phyloP scores from a whole-genome alignment of 2,113 vertebrate genomes.

The Montifringilla adamsi region DNA sequence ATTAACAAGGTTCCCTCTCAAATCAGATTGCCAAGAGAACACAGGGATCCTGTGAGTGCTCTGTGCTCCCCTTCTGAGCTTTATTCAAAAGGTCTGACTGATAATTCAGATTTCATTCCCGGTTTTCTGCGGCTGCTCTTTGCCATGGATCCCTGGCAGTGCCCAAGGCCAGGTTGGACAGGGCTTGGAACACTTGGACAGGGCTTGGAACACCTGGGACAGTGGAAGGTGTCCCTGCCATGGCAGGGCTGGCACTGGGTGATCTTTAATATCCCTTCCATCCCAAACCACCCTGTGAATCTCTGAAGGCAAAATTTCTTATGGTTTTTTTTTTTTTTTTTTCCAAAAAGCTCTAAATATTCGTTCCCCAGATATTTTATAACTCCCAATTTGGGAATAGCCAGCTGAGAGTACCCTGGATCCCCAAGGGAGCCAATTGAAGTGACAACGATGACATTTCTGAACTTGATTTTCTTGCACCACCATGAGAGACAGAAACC shows the following conservation, averaged over 20 bases:
- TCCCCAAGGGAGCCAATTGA: neutral
- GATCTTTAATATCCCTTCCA: fast-evolving
- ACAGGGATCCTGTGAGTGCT: neutral
- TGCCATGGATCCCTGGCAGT: neutral
- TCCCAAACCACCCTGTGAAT: neutral
- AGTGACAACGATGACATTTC: neutral
- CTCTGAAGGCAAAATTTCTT: neutral
- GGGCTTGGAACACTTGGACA: no score
- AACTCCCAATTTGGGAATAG: neutral
- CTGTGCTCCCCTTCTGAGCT: neutral
- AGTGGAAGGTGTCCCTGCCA: neutral
- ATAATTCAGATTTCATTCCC: no score
- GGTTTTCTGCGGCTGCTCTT: neutral
- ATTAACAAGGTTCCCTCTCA: neutral
- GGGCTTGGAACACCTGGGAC: neutral
- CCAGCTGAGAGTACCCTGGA: neutral
- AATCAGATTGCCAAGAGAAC: neutral
- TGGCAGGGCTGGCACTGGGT: fast-evolving
- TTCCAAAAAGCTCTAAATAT: neutral
- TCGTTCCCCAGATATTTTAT: neutral
- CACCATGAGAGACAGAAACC: neutral
- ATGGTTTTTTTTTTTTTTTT: neutral
- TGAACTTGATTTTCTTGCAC: neutral
- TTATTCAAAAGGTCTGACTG: neutral
- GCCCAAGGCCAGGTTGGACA: neutral